Evolutionary conservation across 2,113 vertebrate genomes (phyloP).

Genomic region (Amblyornis subalaris): DNA sequence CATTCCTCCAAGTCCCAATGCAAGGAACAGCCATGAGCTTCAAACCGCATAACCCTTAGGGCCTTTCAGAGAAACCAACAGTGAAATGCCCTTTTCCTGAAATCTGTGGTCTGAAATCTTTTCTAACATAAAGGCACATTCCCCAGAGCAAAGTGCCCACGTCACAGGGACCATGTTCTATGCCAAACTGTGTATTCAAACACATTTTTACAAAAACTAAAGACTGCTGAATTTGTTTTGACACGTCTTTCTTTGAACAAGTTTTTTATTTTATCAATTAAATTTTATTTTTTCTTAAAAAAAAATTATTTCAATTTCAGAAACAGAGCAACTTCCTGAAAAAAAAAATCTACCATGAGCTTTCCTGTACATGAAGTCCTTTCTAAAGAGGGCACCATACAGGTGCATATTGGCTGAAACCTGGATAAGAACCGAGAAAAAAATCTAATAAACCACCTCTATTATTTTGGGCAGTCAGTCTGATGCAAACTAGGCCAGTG

Average conservation of each 20-base stretch:
- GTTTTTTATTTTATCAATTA: not conserved
- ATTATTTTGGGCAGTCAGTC: slow-evolving; percentile 9
- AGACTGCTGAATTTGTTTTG: not conserved
- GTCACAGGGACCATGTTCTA: not conserved
- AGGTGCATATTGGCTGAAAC: not conserved
- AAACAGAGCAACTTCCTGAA: not conserved
- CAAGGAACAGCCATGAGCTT: not conserved
- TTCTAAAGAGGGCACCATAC: not conserved
- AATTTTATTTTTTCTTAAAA: not conserved
- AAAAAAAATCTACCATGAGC: not conserved
- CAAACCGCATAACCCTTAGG: not conserved
- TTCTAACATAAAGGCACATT: not conserved
- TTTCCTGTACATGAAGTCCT: not conserved
- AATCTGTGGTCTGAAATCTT: not conserved
- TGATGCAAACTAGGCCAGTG: not conserved
- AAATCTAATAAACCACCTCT: not conserved
- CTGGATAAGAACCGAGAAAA: not conserved
- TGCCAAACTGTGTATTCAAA: not conserved
- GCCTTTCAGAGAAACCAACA: not conserved
- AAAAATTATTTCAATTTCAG: not conserved
- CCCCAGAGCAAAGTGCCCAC: not conserved
- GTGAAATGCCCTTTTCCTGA: not conserved
- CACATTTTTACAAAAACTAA: not conserved
- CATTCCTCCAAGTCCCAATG: not conserved
- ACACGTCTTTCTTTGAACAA: not conserved